These are phyloP conservation scores for Hermaeophaga mercurialis DNA, from an alignment of 2,888 invertebrate genomes.

Conservation along the genomic window DNA sequence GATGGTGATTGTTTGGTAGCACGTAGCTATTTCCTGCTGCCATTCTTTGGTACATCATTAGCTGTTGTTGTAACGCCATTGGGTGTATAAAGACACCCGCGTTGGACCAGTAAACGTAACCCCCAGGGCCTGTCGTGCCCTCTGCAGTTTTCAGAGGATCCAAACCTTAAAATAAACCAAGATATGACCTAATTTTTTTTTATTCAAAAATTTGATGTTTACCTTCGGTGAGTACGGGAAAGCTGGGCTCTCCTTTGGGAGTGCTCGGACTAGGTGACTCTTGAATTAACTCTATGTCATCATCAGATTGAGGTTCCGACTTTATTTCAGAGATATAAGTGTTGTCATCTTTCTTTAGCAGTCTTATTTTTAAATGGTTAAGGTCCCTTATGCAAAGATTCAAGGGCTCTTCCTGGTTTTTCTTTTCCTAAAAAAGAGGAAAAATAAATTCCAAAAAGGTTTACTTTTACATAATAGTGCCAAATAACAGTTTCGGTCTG, in stretches of 20 bases:
- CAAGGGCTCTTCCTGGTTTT: conserved; percentile 72
- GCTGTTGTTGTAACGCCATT: conserved; percentile 71
- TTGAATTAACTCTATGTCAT: conserved; percentile 58
- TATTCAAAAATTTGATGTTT: too few species aligned
- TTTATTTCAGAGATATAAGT: conserved; percentile 68
- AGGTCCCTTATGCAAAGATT: conserved; percentile 83
- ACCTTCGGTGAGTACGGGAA: conserved; percentile 46
- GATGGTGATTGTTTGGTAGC: conserved; percentile 46
- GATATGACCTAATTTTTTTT: too few species aligned
- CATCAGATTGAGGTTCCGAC: conserved; percentile 64
- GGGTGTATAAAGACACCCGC: conserved; percentile 76
- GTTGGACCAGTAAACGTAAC: conserved; percentile 73
- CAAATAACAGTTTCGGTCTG: too few species aligned
- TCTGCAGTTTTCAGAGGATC: conserved; percentile 57
- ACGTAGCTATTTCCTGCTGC: conserved; percentile 61
- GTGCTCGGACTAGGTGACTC: conserved; percentile 50
- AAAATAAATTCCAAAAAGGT: too few species aligned
- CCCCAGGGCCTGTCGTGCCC: conserved; percentile 55
- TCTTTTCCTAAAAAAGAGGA: conserved; percentile 33
- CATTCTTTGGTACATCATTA: conserved; percentile 76
- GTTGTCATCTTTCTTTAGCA: conserved; percentile 65
- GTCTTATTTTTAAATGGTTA: conserved; percentile 69
- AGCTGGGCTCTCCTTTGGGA: conserved; percentile 40
- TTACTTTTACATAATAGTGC: too few species aligned
- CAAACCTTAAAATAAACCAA: conserved; percentile 41